Conservation (phyloP, 2,888 invertebrate species). For the Halictus quadricinctus region DNA sequence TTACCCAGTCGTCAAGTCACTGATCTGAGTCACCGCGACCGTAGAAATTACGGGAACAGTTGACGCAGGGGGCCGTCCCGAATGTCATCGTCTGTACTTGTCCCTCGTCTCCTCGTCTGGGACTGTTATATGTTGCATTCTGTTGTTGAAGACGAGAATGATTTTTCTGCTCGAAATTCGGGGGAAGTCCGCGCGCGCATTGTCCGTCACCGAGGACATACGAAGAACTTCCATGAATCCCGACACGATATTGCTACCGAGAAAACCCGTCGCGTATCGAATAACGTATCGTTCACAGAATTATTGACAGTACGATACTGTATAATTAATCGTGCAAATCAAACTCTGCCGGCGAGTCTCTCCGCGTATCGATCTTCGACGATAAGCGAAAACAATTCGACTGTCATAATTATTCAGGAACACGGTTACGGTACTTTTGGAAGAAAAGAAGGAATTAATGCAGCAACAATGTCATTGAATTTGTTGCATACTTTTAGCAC, state of each 20-base stretch:
- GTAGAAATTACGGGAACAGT: constrained; percentile 47
- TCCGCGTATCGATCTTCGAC: constrained; percentile 15
- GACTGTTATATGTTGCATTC: constrained; percentile 17
- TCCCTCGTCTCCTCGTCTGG: neutral
- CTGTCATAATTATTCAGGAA: neutral
- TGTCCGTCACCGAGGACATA: constrained; percentile 21
- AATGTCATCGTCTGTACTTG: constrained; percentile 35
- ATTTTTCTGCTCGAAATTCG: constrained; percentile 38
- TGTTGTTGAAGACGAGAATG: constrained; percentile 9
- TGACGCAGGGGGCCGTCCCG: constrained; percentile 35
- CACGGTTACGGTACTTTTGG: neutral
- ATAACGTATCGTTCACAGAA: constrained; percentile 74
- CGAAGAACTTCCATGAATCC: constrained; percentile 37
- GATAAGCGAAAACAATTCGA: neutral
- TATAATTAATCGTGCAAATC: constrained; percentile 76
- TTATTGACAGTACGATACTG: constrained; percentile 71
- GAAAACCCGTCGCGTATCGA: constrained; percentile 57
- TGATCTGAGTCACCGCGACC: constrained; percentile 60
- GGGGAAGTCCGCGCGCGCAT: constrained; percentile 48
- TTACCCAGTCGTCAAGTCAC: constrained; percentile 56
- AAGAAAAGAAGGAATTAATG: neutral
- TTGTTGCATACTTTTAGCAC: no score
- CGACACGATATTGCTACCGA: constrained; percentile 49
- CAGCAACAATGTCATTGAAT: neutral
- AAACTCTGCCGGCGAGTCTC: constrained; percentile 48